phyloP scores from a whole-genome alignment of 2,113 vertebrate species.

The Cyprinodon tularosa region DNA sequence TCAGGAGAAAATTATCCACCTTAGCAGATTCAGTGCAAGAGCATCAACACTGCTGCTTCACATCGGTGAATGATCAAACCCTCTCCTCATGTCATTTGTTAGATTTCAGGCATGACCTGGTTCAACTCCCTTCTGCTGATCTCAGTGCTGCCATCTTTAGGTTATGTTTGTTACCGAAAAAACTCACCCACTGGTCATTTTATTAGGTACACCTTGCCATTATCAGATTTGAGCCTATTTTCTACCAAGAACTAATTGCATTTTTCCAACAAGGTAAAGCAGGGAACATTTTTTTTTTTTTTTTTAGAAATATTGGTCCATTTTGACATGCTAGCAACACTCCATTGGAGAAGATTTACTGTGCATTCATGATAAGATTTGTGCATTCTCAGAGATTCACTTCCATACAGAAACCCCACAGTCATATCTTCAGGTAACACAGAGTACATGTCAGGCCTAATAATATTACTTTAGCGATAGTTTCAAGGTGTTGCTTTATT shows the following conservation, averaged over 20 bases:
- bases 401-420: too few species aligned
- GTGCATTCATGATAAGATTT: background rate
- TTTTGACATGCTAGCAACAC: background rate
- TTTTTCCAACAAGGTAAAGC: background rate
- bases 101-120: constrained; percentile 41
- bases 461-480: too few species aligned
- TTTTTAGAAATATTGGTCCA: background rate
- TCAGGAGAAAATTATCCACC: constrained; percentile 2
- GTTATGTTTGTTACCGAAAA: constrained; percentile 18
- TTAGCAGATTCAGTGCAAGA: background rate
- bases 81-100: constrained; percentile 20
- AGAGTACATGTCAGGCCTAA: too few species aligned
- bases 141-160: constrained; percentile 66
- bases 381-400: too few species aligned
- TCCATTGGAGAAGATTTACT: too few species aligned
- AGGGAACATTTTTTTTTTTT: background rate
- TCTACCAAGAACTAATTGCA: background rate
- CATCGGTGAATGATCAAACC: constrained; percentile 10
- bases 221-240: background rate
- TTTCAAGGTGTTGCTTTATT: too few species aligned
- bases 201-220: background rate
- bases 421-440: too few species aligned
- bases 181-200: background rate
- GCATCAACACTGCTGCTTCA: constrained; percentile 16
- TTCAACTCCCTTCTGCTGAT: constrained; percentile 4